Evolutionary conservation across 2,888 invertebrate species (phyloP).

Genomic region (Amphipyra tragopoginis): DNA sequence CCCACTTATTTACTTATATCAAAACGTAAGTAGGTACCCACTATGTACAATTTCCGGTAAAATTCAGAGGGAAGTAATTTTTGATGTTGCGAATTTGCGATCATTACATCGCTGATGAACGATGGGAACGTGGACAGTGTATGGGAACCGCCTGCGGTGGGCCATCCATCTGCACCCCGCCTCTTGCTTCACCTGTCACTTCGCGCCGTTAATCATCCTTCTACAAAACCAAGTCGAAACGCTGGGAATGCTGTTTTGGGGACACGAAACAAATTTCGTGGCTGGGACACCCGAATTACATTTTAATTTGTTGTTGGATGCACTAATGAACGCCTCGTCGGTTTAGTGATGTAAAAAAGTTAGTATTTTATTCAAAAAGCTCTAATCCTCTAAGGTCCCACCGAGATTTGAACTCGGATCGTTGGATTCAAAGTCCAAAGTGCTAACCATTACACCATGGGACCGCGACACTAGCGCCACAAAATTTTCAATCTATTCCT

Average conservation of each 20-base stretch:
- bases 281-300: slow-evolving; percentile 17
- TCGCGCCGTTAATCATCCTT: slow-evolving; percentile 73
- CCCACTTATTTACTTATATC: no score
- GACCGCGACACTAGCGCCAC: slow-evolving; percentile 19
- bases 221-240: slow-evolving; percentile 68
- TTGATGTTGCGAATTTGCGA: slow-evolving; percentile 55
- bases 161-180: slow-evolving; percentile 70
- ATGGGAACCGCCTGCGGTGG: slow-evolving; percentile 84
- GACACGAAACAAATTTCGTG: slow-evolving; percentile 35
- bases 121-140: slow-evolving; percentile 66
- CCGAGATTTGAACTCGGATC: slow-evolving; percentile 85
- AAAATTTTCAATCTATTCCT: slow-evolving; percentile 14
- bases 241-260: slow-evolving; percentile 64
- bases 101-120: slow-evolving; percentile 64
- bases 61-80: slow-evolving; percentile 48
- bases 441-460: slow-evolving; percentile 76
- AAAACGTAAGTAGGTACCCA: not conserved
- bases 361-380: slow-evolving; percentile 16
- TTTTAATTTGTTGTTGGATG: slow-evolving; percentile 19
- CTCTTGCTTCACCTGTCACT: slow-evolving; percentile 69
- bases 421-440: slow-evolving; percentile 88
- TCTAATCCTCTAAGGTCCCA: slow-evolving; percentile 70
- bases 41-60: slow-evolving; percentile 6
- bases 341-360: slow-evolving; percentile 12
- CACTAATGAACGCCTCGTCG: no score